Percentiles rank a stretch among this genome's conserved stretches.
Conservation (phyloP, 2,797 vertebrate genomes). For the Sebastes baramenuke region DNA sequence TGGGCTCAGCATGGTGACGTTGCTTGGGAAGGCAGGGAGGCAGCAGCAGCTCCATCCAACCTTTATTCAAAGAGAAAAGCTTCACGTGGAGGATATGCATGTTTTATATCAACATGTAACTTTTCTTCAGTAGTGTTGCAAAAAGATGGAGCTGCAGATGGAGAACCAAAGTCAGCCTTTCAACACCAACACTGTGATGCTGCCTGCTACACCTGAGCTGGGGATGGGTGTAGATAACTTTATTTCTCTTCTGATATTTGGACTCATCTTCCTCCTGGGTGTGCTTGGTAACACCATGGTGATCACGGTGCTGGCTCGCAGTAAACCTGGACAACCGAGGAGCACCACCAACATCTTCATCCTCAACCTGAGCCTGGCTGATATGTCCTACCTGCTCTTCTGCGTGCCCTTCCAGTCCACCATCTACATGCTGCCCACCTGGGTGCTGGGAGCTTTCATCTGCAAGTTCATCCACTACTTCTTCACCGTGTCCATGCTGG, state of each 20-base stretch:
- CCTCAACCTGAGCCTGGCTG: constrained; percentile 94
- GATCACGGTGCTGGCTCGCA: constrained; percentile 90
- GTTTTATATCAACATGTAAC: constrained; percentile 23
- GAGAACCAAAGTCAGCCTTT: constrained; percentile 52
- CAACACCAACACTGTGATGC: constrained; percentile 1
- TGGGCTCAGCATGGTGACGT: constrained; percentile 45
- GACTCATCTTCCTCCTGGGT: constrained; percentile 89
- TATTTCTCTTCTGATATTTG: constrained; percentile 87
- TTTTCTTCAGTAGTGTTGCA: not conserved
- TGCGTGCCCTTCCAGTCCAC: constrained; percentile 96
- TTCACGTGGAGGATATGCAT: not conserved
- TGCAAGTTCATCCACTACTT: constrained; percentile 96
- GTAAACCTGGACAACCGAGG: constrained; percentile 85
- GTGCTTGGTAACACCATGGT: constrained; percentile 93
- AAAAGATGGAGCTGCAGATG: constrained; percentile 53
- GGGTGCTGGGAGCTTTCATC: constrained; percentile 93
- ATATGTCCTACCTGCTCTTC: constrained; percentile 94
- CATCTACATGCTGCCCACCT: constrained; percentile 90
- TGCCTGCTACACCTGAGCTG: constrained; percentile 61
- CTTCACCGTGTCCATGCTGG: constrained; percentile 96
- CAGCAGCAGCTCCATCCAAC: constrained; percentile 19
- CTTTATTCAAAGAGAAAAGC: not conserved
- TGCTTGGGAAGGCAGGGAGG: constrained; percentile 10
- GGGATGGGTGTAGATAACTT: constrained; percentile 89
- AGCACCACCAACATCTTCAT: constrained; percentile 95